Conservation (phyloP, 2,888 invertebrate species). For the Spodoptera littoralis region DNA sequence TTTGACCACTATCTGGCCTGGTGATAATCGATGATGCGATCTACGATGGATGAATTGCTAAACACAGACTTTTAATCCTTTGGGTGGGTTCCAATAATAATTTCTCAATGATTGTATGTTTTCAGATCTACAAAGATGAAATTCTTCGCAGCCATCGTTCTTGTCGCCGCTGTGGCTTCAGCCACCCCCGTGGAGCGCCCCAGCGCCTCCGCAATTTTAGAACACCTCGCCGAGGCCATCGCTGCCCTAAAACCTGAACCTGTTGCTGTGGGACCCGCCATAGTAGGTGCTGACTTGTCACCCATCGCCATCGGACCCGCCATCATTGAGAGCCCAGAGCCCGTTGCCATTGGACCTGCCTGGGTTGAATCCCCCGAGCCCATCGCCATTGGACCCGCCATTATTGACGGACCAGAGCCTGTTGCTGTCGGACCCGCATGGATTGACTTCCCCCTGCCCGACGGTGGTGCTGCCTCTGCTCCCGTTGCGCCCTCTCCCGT, state of each 20-base stretch:
- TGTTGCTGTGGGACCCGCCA: slow-evolving; percentile 7
- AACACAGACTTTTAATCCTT: no score
- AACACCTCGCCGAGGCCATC: slow-evolving; percentile 22
- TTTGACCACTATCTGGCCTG: no score
- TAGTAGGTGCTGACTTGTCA: slow-evolving; percentile 16
- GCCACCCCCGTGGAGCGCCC: slow-evolving; percentile 68
- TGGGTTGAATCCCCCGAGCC: slow-evolving; percentile 27
- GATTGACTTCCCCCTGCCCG: slow-evolving; percentile 42
- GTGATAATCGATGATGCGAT: no score
- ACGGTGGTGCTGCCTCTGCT: slow-evolving; percentile 23
- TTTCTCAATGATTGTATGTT: slow-evolving; percentile 16
- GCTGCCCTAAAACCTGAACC: slow-evolving; percentile 17
- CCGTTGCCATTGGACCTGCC: slow-evolving; percentile 28
- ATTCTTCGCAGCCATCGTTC: slow-evolving; percentile 71
- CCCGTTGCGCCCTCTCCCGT: slow-evolving; percentile 23
- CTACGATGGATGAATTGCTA: no score
- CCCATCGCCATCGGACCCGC: slow-evolving; percentile 28
- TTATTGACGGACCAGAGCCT: slow-evolving; percentile 34
- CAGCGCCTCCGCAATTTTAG: slow-evolving; percentile 51
- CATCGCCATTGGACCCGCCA: slow-evolving; percentile 15
- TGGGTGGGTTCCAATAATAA: no score
- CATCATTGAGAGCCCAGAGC: slow-evolving; percentile 6
- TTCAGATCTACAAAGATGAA: slow-evolving; percentile 71
- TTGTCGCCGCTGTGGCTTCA: slow-evolving; percentile 72
- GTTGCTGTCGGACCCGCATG: slow-evolving; percentile 56